A percentile compares a stretch with the other conserved stretches of the same genome.
These are phyloP conservation scores for Athrips mouffetella DNA, from an alignment of 2,888 invertebrate species.

Conservation along the genomic window DNA sequence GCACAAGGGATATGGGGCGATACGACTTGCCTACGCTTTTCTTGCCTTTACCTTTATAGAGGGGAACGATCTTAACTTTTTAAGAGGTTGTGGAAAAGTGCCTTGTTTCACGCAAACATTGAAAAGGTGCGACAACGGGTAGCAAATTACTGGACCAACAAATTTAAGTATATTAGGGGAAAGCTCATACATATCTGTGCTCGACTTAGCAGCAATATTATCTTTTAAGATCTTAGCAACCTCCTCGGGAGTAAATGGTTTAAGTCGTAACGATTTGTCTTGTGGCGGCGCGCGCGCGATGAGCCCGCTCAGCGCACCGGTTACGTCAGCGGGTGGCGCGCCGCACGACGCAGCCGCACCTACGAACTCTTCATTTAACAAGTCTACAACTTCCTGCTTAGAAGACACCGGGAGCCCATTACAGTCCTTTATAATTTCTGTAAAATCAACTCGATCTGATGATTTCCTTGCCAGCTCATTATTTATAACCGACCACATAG, in stretches of 20 bases:
- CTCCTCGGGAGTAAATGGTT: not conserved
- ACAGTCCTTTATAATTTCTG: not conserved
- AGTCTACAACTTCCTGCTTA: not conserved
- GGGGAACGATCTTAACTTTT: too few species aligned
- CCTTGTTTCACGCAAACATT: not conserved
- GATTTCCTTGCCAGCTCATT: not conserved
- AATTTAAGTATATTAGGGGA: not conserved
- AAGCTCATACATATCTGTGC: not conserved
- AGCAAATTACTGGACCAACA: not conserved
- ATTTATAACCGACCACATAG: constrained; percentile 3
- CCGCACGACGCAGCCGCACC: not conserved
- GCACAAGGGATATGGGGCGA: too few species aligned
- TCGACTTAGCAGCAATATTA: not conserved
- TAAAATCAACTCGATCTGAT: not conserved
- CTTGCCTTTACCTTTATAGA: too few species aligned
- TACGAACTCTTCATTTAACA: not conserved
- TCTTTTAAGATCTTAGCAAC: not conserved
- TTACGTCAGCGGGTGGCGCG: too few species aligned
- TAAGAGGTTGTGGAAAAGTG: not conserved
- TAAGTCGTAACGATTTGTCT: not conserved
- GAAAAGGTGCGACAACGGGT: not conserved
- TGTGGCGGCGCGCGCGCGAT: not conserved
- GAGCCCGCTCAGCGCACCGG: not conserved
- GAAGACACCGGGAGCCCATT: not conserved
- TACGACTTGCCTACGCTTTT: too few species aligned